Percentiles rank a stretch among this genome's conserved stretches.
These are phyloP conservation scores for Panorpa germanica DNA, from an alignment of 2,888 invertebrate species.

Conservation along the genomic window DNA sequence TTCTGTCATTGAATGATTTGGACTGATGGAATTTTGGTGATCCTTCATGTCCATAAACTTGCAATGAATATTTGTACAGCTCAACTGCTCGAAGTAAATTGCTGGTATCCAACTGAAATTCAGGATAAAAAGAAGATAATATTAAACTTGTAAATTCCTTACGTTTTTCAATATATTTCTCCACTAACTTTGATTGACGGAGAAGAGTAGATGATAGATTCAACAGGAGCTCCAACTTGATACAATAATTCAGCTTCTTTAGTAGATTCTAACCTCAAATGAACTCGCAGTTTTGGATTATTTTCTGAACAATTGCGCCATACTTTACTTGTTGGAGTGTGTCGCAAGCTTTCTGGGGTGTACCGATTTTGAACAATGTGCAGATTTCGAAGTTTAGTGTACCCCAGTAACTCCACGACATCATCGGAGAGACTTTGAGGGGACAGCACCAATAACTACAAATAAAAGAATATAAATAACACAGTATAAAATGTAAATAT, in stretches of 20 bases:
- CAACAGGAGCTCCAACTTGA: constrained; percentile 50
- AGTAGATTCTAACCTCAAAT: constrained; percentile 42
- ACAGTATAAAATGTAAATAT: constrained; percentile 5
- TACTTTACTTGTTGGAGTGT: constrained; percentile 28
- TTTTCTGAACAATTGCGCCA: constrained; percentile 30
- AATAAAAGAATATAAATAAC: constrained; percentile 11
- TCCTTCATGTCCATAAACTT: constrained; percentile 45
- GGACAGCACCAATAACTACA: constrained; percentile 39
- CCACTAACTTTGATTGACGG: constrained; percentile 33
- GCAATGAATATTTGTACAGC: constrained; percentile 37
- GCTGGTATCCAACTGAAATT: constrained; percentile 27
- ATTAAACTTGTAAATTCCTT: not conserved
- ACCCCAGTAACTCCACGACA: constrained; percentile 43
- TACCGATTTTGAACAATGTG: constrained; percentile 57
- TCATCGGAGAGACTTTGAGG: constrained; percentile 62
- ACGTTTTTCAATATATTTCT: constrained; percentile 6
- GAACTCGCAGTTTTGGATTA: constrained; percentile 43
- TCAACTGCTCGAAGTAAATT: constrained; percentile 35
- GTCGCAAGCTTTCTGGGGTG: constrained; percentile 32
- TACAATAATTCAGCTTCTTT: constrained; percentile 38
- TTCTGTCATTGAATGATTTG: constrained; percentile 46
- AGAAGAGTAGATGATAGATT: constrained; percentile 40
- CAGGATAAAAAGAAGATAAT: no score
- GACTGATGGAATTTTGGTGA: constrained; percentile 45
- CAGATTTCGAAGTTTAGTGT: constrained; percentile 41